A percentile compares a stretch with the other conserved stretches of the same genome.
Conservation (phyloP, 2,888 invertebrate genomes). For the Hoplodrina ambigua region DNA sequence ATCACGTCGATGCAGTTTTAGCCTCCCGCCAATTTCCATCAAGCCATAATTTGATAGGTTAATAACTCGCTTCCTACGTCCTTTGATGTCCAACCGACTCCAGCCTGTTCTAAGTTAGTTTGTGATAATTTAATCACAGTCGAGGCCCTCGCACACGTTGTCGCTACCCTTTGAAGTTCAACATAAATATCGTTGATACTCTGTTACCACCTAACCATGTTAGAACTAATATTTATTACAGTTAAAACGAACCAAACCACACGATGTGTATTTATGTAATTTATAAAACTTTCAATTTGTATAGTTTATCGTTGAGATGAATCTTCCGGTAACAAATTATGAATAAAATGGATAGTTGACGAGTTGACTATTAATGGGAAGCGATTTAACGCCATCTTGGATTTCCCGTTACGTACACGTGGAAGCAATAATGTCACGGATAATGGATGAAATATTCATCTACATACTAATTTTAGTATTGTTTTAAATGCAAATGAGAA, state of each 20-base stretch:
- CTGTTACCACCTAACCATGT: slow-evolving; percentile 30
- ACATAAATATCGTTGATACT: slow-evolving; percentile 52
- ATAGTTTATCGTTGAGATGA: slow-evolving; percentile 4
- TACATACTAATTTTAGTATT: neutral
- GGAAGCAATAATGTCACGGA: slow-evolving; percentile 1
- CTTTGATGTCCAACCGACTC: slow-evolving; percentile 76
- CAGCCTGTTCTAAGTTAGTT: slow-evolving; percentile 69
- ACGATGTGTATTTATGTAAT: slow-evolving; percentile 14
- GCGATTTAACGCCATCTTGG: slow-evolving; percentile 16
- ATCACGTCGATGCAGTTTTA: slow-evolving; percentile 9
- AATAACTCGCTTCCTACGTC: slow-evolving; percentile 65
- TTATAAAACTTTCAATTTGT: slow-evolving; percentile 31
- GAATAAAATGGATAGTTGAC: slow-evolving; percentile 27
- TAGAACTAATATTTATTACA: slow-evolving; percentile 37
- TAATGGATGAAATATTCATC: neutral
- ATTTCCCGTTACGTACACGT: neutral
- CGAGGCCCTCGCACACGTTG: slow-evolving; percentile 40
- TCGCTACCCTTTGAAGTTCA: slow-evolving; percentile 59
- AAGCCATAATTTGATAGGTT: slow-evolving; percentile 67
- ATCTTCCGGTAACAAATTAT: slow-evolving; percentile 24
- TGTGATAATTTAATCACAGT: slow-evolving; percentile 75
- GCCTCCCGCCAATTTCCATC: slow-evolving; percentile 62
- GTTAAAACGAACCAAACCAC: slow-evolving; percentile 18
- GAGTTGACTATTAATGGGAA: slow-evolving; percentile 21
- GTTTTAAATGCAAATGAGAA: slow-evolving; percentile 3